Base-by-base conservation (phyloP, 2,888 invertebrate species). In the Podabrus alpinus region DNA sequence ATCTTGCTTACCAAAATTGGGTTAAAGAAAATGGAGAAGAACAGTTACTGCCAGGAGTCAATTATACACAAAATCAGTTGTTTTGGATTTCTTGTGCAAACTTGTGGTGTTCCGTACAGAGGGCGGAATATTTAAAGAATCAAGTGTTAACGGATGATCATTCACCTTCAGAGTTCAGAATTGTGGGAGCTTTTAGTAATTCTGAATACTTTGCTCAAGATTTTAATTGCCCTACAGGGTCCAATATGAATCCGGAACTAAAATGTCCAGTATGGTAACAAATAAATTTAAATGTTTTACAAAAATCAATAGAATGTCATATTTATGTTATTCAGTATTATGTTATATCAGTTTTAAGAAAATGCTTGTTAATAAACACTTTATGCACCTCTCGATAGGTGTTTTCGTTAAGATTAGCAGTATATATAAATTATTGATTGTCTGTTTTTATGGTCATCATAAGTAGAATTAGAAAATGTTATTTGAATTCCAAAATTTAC, bases 51-150 rank as follows among this genome's bases (percentile, higher is more conserved):
- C 71, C 70, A 9, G 74, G 68, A 61, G 10, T 71, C 2, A 16
- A 62, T 45, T 74, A 71, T 15, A 74, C 61, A 5, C 71, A 59
- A 1, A 62, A 62, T 62, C 74, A 74, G 17, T 15, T 74, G 15
- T 74, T 74, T 68, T 74, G 74, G 74, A 74, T 74, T 59, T 68
- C 71, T n/a, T n/a, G 45, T 9, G 74, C 71, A 11, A 68, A 62
- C 59, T 15, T 61, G 24, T 74, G 74, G 74, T 74, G 74, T 68
- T 61, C 71, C 1, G 68, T 61, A 29, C 16, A 62, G 9, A 24
- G 71, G 19, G 59, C 15, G 5, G 70, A 71, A 64, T 71, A 71
- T 25, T 15, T 74, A n/a, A 61, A 21, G 11, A 61, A 68, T 16
- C 24, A 68, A 67, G 19, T 74, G 45, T 62, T 64, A 21, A 71